phyloP scores from a whole-genome alignment of 2,888 invertebrate genomes.

The Noctua janthe region DNA sequence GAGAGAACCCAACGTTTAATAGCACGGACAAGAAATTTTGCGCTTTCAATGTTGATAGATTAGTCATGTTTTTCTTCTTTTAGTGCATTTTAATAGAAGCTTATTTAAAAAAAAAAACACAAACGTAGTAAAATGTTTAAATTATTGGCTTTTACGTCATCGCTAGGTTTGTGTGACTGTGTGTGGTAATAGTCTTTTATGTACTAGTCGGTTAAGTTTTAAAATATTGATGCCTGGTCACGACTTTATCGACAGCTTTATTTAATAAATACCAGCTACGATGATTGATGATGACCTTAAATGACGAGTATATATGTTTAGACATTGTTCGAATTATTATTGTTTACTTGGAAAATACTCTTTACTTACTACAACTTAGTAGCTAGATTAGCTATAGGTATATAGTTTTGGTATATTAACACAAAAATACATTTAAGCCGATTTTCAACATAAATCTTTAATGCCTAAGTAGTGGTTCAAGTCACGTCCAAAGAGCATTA shows the following conservation, averaged over 20 bases:
- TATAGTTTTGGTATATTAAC: conserved; percentile 4
- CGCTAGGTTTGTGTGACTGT: too few relatives aligned
- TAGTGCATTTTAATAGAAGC: too few relatives aligned
- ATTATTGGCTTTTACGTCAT: too few relatives aligned
- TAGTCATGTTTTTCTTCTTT: too few relatives aligned
- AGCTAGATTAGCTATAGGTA: not conserved
- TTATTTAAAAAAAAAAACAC: too few relatives aligned
- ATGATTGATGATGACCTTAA: not conserved
- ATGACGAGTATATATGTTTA: not conserved
- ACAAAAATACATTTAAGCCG: conserved; percentile 13
- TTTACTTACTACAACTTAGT: not conserved
- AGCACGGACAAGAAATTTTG: too few relatives aligned
- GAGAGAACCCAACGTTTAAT: not conserved
- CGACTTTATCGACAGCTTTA: not conserved
- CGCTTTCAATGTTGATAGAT: too few relatives aligned
- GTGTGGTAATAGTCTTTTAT: too few relatives aligned
- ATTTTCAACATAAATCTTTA: not conserved
- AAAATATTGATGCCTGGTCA: not conserved
- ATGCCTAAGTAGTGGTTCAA: conserved; percentile 14
- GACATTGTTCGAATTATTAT: too few relatives aligned
- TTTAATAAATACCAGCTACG: not conserved
- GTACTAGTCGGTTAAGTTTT: not conserved
- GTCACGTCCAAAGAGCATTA: not conserved
- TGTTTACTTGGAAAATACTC: not conserved
- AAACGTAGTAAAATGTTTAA: too few relatives aligned